Evolutionary conservation across 2,797 vertebrate species (phyloP).

Genomic region (Gymnodraco acuticeps): DNA sequence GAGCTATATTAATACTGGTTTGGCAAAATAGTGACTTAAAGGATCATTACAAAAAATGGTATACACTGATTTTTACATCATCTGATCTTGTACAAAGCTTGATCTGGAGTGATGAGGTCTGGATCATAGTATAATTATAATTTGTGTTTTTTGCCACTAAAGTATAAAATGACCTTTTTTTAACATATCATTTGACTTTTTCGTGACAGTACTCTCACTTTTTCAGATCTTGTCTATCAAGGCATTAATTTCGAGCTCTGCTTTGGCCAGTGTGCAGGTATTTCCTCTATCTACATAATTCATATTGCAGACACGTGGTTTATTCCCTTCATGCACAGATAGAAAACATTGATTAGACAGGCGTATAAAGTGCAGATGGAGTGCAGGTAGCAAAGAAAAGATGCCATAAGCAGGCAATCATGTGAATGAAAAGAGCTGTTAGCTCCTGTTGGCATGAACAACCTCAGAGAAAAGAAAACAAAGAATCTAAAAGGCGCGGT

Average conservation of each 20-base stretch:
- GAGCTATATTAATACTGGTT: too few relatives aligned
- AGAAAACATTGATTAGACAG: neutral
- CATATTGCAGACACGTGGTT: neutral
- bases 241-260: neutral
- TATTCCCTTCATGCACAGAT: neutral
- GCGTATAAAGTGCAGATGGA: slow-evolving; percentile 50
- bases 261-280: neutral
- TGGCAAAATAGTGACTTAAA: neutral
- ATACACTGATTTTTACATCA: neutral
- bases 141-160: neutral
- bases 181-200: too few relatives aligned
- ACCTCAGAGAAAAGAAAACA: neutral
- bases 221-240: neutral
- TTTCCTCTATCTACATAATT: neutral
- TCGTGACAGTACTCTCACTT: too few relatives aligned
- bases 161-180: too few relatives aligned
- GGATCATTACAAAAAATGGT: neutral
- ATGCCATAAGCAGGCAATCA: neutral
- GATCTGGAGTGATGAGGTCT: slow-evolving; percentile 6
- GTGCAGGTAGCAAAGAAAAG: slow-evolving; percentile 40
- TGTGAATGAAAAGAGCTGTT: neutral
- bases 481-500: too few relatives aligned
- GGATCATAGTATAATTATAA: neutral
- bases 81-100: neutral
- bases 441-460: neutral